Percentiles rank a stretch among this genome's conserved stretches.
Conservation (phyloP, 1,140 invertebrate species). For the Callitettix versicolor region DNA sequence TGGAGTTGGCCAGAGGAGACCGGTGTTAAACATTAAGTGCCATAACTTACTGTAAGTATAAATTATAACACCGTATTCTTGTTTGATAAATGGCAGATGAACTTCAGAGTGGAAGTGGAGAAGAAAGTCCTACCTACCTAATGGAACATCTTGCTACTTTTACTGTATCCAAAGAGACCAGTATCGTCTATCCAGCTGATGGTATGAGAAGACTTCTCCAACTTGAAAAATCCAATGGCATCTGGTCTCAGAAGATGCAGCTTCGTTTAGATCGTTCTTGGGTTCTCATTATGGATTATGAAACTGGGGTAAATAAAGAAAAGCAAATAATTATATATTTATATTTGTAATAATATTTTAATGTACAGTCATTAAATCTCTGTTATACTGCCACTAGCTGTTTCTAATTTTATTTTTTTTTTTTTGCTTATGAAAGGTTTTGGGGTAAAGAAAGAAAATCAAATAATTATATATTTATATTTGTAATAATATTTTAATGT, state of each 20-base stretch:
- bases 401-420: neutral
- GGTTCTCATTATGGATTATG: conserved; percentile 92
- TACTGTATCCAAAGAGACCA: conserved; percentile 79
- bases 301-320: conserved; percentile 73
- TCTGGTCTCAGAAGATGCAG: conserved; percentile 98
- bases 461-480: no score
- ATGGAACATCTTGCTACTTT: conserved; percentile 98
- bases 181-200: conserved; percentile 80
- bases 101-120: conserved; percentile 28
- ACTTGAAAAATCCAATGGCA: conserved; percentile 94
- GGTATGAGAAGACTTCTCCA: conserved; percentile 91
- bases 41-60: no score
- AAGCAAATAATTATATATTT: neutral
- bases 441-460: no score
- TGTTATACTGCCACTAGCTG: no score
- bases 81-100: no score
- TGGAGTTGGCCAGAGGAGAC: no score
- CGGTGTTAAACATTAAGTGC: no score
- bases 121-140: conserved; percentile 66
- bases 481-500: no score
- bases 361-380: no score
- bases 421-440: neutral
- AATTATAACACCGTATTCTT: no score
- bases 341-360: no score
- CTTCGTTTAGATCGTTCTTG: conserved; percentile 74